phyloP scores from a whole-genome alignment of 2,888 invertebrate species.

The Lithophane ornitopus region DNA sequence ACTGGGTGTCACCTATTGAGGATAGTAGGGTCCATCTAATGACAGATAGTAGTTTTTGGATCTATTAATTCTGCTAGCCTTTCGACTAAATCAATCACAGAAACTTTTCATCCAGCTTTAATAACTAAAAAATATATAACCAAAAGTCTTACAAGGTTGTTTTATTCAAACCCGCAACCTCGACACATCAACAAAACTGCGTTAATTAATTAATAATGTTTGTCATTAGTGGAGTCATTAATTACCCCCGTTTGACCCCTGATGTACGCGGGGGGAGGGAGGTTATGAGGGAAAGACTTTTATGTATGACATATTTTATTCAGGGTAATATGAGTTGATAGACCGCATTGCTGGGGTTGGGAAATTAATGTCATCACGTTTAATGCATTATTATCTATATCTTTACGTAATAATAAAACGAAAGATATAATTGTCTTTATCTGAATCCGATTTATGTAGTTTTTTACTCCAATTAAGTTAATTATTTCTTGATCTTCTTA shows the following conservation, averaged over 20 bases:
- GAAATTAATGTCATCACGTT: conserved; percentile 6
- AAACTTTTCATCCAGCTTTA: background rate
- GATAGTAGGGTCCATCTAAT: too few relatives aligned
- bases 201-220: conserved; percentile 56
- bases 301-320: conserved; percentile 55
- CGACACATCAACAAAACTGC: conserved; percentile 36
- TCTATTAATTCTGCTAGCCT: background rate
- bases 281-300: conserved; percentile 31
- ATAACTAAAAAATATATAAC: background rate
- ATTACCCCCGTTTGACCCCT: conserved; percentile 49
- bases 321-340: conserved; percentile 15
- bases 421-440: background rate
- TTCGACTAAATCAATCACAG: too few relatives aligned
- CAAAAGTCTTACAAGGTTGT: conserved; percentile 2
- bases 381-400: background rate
- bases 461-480: background rate
- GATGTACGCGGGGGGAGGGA: conserved; percentile 21
- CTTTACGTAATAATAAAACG: background rate
- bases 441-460: background rate
- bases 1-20: too few relatives aligned
- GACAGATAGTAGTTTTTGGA: background rate
- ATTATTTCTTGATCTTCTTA: background rate
- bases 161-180: conserved; percentile 27
- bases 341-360: background rate
- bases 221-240: conserved; percentile 56